Percentiles rank a stretch among this genome's conserved stretches.
Evolutionary conservation across 1,140 invertebrate genomes (phyloP).

Genomic region (Apis laboriosa): DNA sequence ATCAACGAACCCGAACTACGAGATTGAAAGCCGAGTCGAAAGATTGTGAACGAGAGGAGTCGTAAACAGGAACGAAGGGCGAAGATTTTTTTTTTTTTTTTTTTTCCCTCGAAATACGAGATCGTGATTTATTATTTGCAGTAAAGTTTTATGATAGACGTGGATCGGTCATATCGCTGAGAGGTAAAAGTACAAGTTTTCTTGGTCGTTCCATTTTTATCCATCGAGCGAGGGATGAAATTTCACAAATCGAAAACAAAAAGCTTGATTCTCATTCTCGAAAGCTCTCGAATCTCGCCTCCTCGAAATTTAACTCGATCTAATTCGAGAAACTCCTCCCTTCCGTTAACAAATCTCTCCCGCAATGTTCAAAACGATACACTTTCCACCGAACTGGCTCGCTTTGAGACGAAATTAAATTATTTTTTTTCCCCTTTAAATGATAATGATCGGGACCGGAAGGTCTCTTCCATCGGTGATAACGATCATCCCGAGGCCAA

Average conservation of each 20-base stretch:
- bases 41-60: background rate
- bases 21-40: too few relatives aligned
- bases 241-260: background rate
- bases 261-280: too few relatives aligned
- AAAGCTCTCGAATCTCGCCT: too few relatives aligned
- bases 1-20: background rate
- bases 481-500: slow-evolving; percentile 53
- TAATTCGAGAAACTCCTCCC: too few relatives aligned
- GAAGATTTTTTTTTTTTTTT: background rate
- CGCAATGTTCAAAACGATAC: background rate
- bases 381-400: background rate
- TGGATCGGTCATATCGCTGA: slow-evolving; percentile 37
- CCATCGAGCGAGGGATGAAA: background rate
- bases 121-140: too few relatives aligned
- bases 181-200: slow-evolving; percentile 60
- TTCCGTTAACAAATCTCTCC: too few relatives aligned
- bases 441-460: background rate
- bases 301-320: too few relatives aligned
- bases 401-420: slow-evolving; percentile 20
- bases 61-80: background rate
- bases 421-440: slow-evolving; percentile 11
- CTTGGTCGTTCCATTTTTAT: background rate
- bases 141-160: slow-evolving; percentile 69
- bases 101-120: too few relatives aligned
- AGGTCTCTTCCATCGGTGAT: slow-evolving; percentile 30